Evolutionary conservation across 2,888 invertebrate genomes (phyloP), one percentile per base, ranked within the genome.

Genomic region (Elmis aenea): DNA sequence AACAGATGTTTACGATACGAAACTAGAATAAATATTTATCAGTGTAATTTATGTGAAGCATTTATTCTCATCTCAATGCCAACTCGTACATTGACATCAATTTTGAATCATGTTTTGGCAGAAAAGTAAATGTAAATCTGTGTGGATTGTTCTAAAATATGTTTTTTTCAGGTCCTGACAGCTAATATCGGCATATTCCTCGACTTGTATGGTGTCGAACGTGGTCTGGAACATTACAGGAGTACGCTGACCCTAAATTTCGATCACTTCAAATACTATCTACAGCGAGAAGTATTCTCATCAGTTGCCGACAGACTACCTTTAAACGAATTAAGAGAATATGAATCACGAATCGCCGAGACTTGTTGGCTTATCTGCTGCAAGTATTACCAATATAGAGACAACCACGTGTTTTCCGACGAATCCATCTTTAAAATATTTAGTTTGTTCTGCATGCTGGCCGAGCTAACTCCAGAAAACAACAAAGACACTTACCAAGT

Each of bases 341-440:
- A 73, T 46, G 82, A 83, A 63, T 74, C 73, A 42, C 75, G 76
- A 56, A 82, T 85, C 16, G 83, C 84, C 49, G 82, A 84, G 68
- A 79, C 83, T 32, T 87, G 87, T 62, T 89, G 89, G 89, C 68
- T 85, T 38, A 77, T 88, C 4, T 87, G 86, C 58, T 76, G 81
- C 36, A 83, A 81, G 57, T 72, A 70, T 33, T 78, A 79, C 44
- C 55, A 82, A 12, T 64, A 70, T 2, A 68, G 83, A 23, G 76
- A 80, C 43, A 72, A 74, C 51, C 72, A 76, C 2, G 63, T 79
- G 5, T 79, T 85, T 50, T 65, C 72, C 5, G 80, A 83, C 46
- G 74, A 76, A 33, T 80, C 81, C 10, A 73, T 83, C 4, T 83
- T 81, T 61, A 80, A 85, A 58, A 71, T 87, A 34, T 87, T 85